phyloP scores from a whole-genome alignment of 2,797 vertebrate genomes.

The Staurois parvus region DNA sequence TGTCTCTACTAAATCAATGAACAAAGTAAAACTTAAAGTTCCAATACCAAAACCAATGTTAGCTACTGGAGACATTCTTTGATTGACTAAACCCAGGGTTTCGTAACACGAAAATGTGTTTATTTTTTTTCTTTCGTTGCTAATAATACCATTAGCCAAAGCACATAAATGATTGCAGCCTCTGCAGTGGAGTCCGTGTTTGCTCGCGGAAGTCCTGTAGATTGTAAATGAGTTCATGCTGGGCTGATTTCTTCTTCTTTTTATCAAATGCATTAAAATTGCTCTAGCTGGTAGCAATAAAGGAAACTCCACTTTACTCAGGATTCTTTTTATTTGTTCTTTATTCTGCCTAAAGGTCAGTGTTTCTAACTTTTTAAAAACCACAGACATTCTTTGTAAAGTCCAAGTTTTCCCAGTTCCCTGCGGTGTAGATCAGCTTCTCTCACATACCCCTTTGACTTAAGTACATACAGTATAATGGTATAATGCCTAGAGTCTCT shows the following conservation, averaged over 20 bases:
- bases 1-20: no score
- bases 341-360: no score
- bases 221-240: constrained; percentile 22
- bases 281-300: background rate
- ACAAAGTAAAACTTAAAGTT: no score
- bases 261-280: no score
- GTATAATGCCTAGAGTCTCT: no score
- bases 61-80: background rate
- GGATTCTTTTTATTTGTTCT: background rate
- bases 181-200: constrained; percentile 3
- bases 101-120: background rate
- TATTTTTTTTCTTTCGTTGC: background rate
- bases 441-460: no score
- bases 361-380: no score
- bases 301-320: background rate
- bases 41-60: no score
- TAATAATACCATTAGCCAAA: constrained; percentile 29
- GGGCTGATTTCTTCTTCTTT: constrained; percentile 8
- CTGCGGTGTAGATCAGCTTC: no score
- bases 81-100: background rate
- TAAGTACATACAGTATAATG: no score
- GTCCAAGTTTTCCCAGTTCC: no score
- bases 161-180: background rate
- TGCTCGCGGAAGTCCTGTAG: constrained; percentile 1
- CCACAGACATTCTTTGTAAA: no score